Evolutionary conservation across 30 jellyfish, hydroid and myxozoan genomes (phyloP).

Genomic region (Mastigias papua): DNA sequence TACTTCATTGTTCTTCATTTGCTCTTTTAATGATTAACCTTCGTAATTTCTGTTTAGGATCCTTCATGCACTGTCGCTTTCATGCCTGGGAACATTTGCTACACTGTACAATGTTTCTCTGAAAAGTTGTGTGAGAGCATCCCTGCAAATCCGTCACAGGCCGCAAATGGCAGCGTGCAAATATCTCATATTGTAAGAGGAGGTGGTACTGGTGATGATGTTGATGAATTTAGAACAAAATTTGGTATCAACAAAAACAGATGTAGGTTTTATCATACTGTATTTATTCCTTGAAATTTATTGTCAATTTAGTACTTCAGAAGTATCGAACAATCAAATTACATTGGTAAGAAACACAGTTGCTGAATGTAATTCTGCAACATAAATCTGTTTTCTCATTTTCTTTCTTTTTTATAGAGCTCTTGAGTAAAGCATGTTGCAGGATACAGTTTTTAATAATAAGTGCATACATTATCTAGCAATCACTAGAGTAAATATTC

Average conservation of each 20-base stretch:
- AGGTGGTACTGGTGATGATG: conserved; percentile 99
- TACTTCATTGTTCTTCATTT: not conserved
- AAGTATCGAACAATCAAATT: not conserved
- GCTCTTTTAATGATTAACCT: no score
- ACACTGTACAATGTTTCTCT: conserved; percentile 88
- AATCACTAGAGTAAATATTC: no score
- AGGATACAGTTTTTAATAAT: no score
- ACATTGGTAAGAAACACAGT: no score
- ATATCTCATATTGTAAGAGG: conserved; percentile 95
- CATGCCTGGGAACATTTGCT: conserved; percentile 93
- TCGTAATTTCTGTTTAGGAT: conserved; percentile 68
- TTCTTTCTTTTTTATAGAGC: no score
- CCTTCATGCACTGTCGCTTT: conserved; percentile 90
- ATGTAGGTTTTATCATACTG: conserved; percentile 75
- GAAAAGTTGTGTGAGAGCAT: conserved; percentile 89
- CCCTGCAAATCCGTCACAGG: conserved; percentile 95
- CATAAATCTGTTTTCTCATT: no score
- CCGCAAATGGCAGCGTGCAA: conserved; percentile 94
- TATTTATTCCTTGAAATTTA: no score
- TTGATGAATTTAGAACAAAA: conserved; percentile 88
- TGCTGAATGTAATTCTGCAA: no score
- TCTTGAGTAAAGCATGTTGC: no score
- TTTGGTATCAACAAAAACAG: conserved; percentile 91
- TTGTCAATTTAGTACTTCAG: not conserved
- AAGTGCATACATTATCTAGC: no score